Base-by-base conservation (phyloP, 2,888 invertebrate genomes). In the Hypsopygia costalis region DNA sequence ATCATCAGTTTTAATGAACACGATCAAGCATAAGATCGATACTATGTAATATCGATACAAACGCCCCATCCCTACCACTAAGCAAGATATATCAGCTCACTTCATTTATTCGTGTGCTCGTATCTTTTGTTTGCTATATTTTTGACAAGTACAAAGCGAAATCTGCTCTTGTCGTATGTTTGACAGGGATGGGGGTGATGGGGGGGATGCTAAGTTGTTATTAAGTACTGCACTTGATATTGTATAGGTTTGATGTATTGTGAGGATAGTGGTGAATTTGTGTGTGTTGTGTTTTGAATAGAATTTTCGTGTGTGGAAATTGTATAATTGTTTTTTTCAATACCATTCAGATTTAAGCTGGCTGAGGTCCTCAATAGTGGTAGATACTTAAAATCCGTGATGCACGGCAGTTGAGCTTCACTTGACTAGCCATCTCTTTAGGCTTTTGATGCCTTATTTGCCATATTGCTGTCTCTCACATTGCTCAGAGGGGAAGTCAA, bases 101-200 rank as follows among this genome's bases (percentile, higher is more conserved):
- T 87, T 88, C 88, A 87, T 87, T 87, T 83, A 85, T 83, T 75
- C 81, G 74, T 78, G 58, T 68, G 68, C 76, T 46, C 74, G 76
- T 85, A 87, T 86, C 86, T 87, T 87, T 88, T 88, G 87, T 88
- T 87, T 87, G 85, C 79, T 81, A 83, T 87, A 88, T 88, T 88
- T 88, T 88, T 88, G 87, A 88, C 87, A 88, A 85, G 87, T 81
- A 87, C 85, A 88, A 87, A 88, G 87, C 85, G 72, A 69, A 78
- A 86, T 86, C 87, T 86, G 87, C 76, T 76, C 81, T 73, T 86
- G 86, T 86, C 86, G 81, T 82, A 82, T 74, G 86, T 87, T 87
- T 88, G 87, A 87, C 83, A 82, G 82, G 57, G 62, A 59, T 48
- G 57, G 44, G 25, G 50, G 50, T 44, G 45, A 41, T 37, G 35